phyloP scores from a whole-genome alignment of 2,113 vertebrate species.

The Rhea pennata region DNA sequence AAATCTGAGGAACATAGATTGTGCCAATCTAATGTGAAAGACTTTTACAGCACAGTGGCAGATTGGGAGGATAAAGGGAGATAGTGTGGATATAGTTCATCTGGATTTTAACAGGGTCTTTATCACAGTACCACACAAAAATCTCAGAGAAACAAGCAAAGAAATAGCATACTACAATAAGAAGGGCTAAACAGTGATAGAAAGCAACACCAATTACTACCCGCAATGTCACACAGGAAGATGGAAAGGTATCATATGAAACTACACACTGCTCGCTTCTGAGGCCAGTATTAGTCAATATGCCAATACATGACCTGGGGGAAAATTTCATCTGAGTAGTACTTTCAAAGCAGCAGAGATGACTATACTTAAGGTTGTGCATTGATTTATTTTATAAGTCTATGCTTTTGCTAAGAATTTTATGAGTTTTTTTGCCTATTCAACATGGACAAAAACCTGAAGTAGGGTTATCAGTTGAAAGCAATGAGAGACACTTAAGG shows the following conservation, averaged over 20 bases:
- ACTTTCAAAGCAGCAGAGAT: neutral
- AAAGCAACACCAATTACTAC: neutral
- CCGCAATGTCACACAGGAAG: neutral
- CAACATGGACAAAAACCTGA: neutral
- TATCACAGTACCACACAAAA: neutral
- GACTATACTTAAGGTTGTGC: neutral
- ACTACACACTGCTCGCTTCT: neutral
- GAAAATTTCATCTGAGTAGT: neutral
- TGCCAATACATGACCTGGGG: neutral
- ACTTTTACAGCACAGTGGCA: neutral
- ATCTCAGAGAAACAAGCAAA: neutral
- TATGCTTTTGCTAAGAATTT: neutral
- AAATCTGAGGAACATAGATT: neutral
- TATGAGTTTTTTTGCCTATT: neutral
- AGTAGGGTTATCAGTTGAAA: neutral
- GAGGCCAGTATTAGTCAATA: neutral
- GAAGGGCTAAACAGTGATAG: neutral
- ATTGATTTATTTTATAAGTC: neutral
- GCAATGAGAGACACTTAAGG: neutral
- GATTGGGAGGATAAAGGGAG: neutral
- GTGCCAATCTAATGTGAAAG: neutral
- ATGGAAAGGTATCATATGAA: neutral
- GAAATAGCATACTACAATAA: neutral
- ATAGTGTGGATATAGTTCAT: neutral
- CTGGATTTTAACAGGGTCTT: neutral